Evolutionary conservation across 2,888 invertebrate genomes (phyloP).

Genomic region (Xylota segnis): DNA sequence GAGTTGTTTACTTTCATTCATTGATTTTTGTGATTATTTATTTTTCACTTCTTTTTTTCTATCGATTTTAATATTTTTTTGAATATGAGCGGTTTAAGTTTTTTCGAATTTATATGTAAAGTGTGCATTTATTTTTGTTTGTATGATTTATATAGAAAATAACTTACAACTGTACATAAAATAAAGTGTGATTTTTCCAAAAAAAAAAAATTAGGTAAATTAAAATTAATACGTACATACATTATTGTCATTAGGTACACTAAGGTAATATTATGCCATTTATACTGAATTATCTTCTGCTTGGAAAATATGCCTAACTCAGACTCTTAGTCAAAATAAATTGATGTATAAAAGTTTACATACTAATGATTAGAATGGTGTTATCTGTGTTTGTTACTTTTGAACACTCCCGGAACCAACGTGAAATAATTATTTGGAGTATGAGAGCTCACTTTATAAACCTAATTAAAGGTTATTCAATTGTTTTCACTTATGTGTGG

Average conservation of each 20-base stretch:
- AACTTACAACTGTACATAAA: not conserved
- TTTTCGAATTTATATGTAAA: constrained; percentile 20
- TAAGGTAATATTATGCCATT: not conserved
- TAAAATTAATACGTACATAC: not conserved
- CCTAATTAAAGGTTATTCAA: no score
- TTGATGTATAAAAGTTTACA: not conserved
- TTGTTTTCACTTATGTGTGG: no score
- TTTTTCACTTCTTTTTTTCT: not conserved
- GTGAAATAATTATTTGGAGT: no score
- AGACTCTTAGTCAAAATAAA: not conserved
- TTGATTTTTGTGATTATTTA: constrained; percentile 23
- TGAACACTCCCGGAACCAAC: no score
- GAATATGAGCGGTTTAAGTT: not conserved
- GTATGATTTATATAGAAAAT: constrained; percentile 20
- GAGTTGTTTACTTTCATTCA: constrained; percentile 22
- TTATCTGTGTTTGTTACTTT: no score
- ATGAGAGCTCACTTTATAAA: no score
- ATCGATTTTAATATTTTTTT: not conserved
- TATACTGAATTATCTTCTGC: not conserved
- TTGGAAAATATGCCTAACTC: not conserved
- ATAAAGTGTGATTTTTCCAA: constrained; percentile 25
- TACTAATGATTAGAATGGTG: not conserved
- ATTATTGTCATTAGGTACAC: not conserved
- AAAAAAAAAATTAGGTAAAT: not conserved
- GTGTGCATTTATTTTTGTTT: constrained; percentile 36